phyloP scores from a whole-genome alignment of 2,888 invertebrate species.

The Sipha maydis region DNA sequence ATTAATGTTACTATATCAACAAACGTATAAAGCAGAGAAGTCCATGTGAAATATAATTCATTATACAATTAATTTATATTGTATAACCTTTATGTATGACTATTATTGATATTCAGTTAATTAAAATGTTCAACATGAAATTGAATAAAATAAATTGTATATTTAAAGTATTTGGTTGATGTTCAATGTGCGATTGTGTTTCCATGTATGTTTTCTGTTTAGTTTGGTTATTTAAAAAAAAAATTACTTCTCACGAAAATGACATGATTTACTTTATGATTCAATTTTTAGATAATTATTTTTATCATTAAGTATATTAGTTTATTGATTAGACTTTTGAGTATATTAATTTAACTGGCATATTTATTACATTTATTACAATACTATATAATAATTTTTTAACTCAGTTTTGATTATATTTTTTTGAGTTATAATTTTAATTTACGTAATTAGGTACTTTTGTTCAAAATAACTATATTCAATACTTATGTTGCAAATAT shows the following conservation, averaged over 20 bases:
- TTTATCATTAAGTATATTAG: constrained; percentile 13
- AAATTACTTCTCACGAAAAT: not conserved
- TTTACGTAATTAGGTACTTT: not conserved
- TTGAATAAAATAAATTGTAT: not conserved
- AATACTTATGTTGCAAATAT: not conserved
- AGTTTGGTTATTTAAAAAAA: not conserved
- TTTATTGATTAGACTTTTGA: constrained; percentile 19
- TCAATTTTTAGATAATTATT: constrained; percentile 26
- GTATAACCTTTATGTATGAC: not conserved
- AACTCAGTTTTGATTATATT: not conserved
- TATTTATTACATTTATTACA: not conserved
- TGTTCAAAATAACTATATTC: constrained; percentile 17
- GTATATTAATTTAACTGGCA: not conserved
- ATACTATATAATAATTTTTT: not conserved
- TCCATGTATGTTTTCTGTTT: not conserved
- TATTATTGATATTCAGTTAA: constrained; percentile 23
- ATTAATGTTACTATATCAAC: constrained; percentile 99
- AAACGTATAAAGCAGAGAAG: constrained; percentile 22
- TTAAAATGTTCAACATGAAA: not conserved
- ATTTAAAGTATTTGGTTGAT: not conserved
- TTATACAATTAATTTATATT: not conserved
- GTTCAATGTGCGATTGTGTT: not conserved
- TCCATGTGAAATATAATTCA: not conserved
- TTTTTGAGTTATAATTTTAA: constrained; percentile 1
- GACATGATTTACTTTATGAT: not conserved